phyloP scores from a whole-genome alignment of 2,888 invertebrate genomes.

The Pycnomerus fuliginosus region DNA sequence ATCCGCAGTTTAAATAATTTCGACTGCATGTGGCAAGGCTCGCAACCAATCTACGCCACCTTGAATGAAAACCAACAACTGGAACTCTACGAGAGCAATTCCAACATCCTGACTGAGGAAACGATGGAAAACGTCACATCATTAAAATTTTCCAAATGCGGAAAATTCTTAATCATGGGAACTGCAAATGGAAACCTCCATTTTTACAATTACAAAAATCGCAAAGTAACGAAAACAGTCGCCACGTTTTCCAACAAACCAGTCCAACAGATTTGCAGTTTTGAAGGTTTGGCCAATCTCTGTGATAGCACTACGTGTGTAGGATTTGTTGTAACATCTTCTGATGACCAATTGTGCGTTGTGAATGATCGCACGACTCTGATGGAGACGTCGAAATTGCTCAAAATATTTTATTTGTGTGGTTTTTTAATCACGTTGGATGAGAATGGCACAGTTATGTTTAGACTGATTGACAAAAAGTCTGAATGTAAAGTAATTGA shows the following conservation, averaged over 20 bases:
- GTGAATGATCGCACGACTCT: conserved; percentile 1
- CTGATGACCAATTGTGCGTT: conserved; percentile 1
- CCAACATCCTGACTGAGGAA: conserved; percentile 11
- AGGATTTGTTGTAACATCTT: conserved; percentile 5
- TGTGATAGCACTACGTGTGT: conserved; percentile 3
- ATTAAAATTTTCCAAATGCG: conserved; percentile 40
- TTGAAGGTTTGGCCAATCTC: conserved; percentile 4
- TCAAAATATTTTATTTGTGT: conserved; percentile 4
- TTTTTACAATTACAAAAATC: conserved; percentile 16
- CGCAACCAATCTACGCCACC: conserved; percentile 15
- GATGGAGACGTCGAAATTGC: neutral
- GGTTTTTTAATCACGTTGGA: conserved; percentile 7
- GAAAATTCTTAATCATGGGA: conserved; percentile 43
- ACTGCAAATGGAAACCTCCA: conserved; percentile 39
- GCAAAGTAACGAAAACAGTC: conserved; percentile 2
- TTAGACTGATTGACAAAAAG: conserved; percentile 5
- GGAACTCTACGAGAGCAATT: conserved; percentile 15
- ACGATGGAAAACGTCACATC: conserved; percentile 20
- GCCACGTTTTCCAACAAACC: too few species aligned
- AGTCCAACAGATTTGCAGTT: conserved; percentile 3
- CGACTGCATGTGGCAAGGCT: conserved; percentile 13
- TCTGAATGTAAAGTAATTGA: too few species aligned
- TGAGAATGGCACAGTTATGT: neutral
- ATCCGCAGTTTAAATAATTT: conserved; percentile 10
- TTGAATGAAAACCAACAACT: conserved; percentile 13